Conservation (phyloP, 2,888 invertebrate genomes). For the Mechanitis messenoides region DNA sequence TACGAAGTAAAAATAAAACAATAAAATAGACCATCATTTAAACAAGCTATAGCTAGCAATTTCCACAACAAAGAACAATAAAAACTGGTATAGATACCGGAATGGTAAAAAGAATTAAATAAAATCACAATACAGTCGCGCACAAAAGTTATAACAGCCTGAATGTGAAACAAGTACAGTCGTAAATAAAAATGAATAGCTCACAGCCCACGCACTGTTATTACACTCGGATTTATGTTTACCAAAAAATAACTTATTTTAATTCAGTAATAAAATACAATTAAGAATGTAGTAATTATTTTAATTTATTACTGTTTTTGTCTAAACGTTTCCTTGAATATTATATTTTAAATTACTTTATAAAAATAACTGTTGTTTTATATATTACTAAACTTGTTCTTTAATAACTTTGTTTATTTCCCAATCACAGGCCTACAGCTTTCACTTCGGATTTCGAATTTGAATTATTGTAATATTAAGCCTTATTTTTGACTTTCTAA, state of each 20-base stretch:
- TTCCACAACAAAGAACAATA: constrained; percentile 62
- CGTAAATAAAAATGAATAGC: constrained; percentile 73
- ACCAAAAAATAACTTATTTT: constrained; percentile 62
- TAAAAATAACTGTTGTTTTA: too few relatives aligned
- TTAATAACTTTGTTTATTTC: too few relatives aligned
- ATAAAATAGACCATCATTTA: constrained; percentile 23
- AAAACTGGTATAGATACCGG: constrained; percentile 45
- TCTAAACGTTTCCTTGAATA: too few relatives aligned
- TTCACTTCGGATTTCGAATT: too few relatives aligned
- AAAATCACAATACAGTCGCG: constrained; percentile 66
- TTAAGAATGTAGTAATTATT: neutral
- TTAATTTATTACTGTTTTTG: neutral
- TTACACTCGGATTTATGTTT: constrained; percentile 63
- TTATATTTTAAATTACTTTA: too few relatives aligned
- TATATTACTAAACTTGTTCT: too few relatives aligned
- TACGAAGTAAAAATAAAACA: constrained; percentile 8
- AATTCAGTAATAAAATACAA: constrained; percentile 9
- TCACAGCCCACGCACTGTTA: constrained; percentile 63
- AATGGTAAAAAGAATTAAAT: constrained; percentile 56
- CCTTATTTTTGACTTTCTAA: too few relatives aligned
- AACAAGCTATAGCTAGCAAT: constrained; percentile 34
- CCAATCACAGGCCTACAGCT: too few relatives aligned
- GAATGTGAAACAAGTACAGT: constrained; percentile 72
- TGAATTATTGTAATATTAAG: too few relatives aligned
- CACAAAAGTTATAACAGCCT: constrained; percentile 65